These are phyloP conservation scores for Neuroterus valhalla DNA, from an alignment of 1,140 invertebrate genomes.

Conservation along the genomic window DNA sequence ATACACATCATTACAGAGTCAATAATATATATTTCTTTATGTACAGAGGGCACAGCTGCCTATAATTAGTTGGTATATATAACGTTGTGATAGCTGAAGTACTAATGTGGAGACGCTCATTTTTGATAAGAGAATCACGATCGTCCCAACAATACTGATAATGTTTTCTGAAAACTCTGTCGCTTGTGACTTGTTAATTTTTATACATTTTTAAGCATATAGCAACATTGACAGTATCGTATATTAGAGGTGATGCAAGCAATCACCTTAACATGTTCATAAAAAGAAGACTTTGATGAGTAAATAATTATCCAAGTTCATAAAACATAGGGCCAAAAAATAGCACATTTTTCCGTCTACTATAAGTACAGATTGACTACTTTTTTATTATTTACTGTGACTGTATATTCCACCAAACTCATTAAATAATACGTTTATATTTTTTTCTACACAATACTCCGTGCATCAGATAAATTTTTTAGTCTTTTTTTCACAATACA, in stretches of 20 bases:
- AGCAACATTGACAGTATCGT: not conserved
- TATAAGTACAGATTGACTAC: too few relatives aligned
- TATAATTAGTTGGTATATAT: conserved; percentile 50
- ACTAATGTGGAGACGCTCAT: conserved; percentile 45
- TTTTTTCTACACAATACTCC: not conserved
- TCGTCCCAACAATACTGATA: not conserved
- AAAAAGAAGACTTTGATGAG: too few relatives aligned
- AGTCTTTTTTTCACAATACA: not conserved
- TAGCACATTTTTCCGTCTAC: too few relatives aligned
- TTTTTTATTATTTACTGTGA: not conserved
- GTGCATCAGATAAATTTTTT: conserved; percentile 22
- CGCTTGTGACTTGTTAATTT: conserved; percentile 8
- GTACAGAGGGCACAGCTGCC: conserved; percentile 57
- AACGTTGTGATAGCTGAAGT: conserved; percentile 59
- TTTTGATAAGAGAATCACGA: conserved; percentile 29
- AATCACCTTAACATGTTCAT: too few relatives aligned
- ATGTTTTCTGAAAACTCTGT: not conserved
- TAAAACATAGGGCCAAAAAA: too few relatives aligned
- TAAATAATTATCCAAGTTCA: too few relatives aligned
- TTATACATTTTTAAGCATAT: conserved; percentile 33
- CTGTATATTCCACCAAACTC: not conserved
- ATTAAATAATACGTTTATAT: not conserved
- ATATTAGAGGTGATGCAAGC: not conserved
- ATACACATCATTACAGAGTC: conserved; percentile 71
- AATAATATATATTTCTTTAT: conserved; percentile 66